Evolutionary conservation across 2,797 vertebrate genomes (phyloP), one percentile per base, ranked within the genome.

Genomic region (Dallia pectoralis): DNA sequence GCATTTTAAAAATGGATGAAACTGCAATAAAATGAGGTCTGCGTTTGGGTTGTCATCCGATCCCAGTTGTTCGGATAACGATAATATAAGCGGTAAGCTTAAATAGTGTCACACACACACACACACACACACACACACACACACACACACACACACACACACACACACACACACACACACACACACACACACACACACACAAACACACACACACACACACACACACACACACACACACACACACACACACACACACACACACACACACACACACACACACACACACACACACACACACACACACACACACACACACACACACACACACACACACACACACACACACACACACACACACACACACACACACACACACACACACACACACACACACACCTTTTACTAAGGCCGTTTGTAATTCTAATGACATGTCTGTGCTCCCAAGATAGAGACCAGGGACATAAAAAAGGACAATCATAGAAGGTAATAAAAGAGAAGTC

Each of bases 401-500:
- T 32, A n/a, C 18, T 32, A 40, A 59, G 12, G 22, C 32, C 0
- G 32, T 70, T 59, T 40, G 12, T 59, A 56, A 70, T 56, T 33
- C 29, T 22, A 27, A 40, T n/a, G 32, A 76, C 67, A 70, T 51
- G 27, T 36, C 16, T 18, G 6, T 76, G 19, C 15, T 22, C 9
- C 29, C 27, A 2, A 27, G 30, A 25, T 40, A 74, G 27, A 78
- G 66, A 70, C 44, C 68, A 25, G 18, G 44, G 27, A 44, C 63
- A 27, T 18, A 1, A 69, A 22, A 48, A 69, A 22, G 72, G 49
- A 72, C 2, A 65, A 30, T 22, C 65, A 22, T 67, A 53, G 8
- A 2, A 61, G 59, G 70, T 44, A 30, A 48, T 67, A 25, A 77
- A 66, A 80, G 47, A 77, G 32, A 74, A 76, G 69, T 8, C 36